phyloP scores from a whole-genome alignment of 2,888 invertebrate genomes.

The Chrysodeixis includens region DNA sequence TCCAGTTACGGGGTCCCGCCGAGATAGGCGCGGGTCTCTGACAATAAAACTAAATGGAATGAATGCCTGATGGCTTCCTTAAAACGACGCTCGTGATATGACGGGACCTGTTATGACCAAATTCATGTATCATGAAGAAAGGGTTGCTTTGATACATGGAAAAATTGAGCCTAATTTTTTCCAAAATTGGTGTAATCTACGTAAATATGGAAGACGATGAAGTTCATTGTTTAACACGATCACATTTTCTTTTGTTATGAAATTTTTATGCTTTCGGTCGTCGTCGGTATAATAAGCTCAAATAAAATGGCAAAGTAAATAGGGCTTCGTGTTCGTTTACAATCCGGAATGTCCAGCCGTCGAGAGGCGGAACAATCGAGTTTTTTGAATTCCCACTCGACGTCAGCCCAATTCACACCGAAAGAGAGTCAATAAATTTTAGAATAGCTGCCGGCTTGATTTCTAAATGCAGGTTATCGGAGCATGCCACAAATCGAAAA shows the following conservation, averaged over 20 bases:
- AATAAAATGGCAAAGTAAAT: conserved; percentile 40
- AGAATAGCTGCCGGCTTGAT: conserved; percentile 84
- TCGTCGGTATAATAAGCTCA: conserved; percentile 32
- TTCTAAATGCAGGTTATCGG: conserved; percentile 89
- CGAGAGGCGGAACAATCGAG: conserved; percentile 63
- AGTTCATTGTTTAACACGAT: conserved; percentile 60
- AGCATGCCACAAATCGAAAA: conserved; percentile 86
- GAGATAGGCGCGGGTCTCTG: conserved; percentile 87
- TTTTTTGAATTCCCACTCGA: conserved; percentile 74
- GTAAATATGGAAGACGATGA: conserved; percentile 62
- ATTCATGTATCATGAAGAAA: conserved; percentile 78
- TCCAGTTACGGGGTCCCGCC: conserved; percentile 84
- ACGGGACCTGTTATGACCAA: conserved; percentile 77
- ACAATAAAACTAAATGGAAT: conserved; percentile 90
- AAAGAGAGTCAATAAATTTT: conserved; percentile 86
- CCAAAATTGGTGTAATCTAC: conserved; percentile 70
- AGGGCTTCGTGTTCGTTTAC: conserved; percentile 58
- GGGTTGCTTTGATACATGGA: conserved; percentile 77
- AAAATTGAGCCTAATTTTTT: conserved; percentile 67
- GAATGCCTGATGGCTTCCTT: conserved; percentile 87
- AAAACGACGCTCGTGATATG: conserved; percentile 81
- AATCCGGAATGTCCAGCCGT: conserved; percentile 72
- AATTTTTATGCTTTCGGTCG: conserved; percentile 35
- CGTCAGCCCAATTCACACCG: conserved; percentile 72
- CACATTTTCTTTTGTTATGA: conserved; percentile 61